Evolutionary conservation across 2,888 invertebrate genomes (phyloP).

Genomic region (Plagodis pulveraria): DNA sequence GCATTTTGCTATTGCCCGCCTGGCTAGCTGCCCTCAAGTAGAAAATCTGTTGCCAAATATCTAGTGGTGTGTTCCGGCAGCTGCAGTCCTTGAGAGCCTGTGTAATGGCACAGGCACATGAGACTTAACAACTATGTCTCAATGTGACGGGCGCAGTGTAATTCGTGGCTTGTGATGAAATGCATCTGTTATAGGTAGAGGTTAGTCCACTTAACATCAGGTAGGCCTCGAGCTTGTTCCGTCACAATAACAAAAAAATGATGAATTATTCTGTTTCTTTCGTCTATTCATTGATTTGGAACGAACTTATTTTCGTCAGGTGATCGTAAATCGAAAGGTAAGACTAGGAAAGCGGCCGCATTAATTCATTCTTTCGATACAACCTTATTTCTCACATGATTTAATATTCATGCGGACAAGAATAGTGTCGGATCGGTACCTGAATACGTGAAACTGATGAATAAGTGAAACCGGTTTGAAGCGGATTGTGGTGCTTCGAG

Average conservation of each 20-base stretch:
- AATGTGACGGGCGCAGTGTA: too few relatives aligned
- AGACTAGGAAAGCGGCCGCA: neutral
- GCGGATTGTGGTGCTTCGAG: conserved; percentile 10
- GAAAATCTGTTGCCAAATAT: too few relatives aligned
- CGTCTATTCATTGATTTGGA: neutral
- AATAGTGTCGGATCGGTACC: conserved; percentile 13
- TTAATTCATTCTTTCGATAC: conserved; percentile 2
- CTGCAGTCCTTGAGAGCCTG: too few relatives aligned
- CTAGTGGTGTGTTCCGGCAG: too few relatives aligned
- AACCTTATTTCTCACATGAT: conserved; percentile 16
- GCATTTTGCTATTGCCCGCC: too few relatives aligned
- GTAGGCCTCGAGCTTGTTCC: too few relatives aligned
- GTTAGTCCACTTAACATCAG: too few relatives aligned
- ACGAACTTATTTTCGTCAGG: neutral
- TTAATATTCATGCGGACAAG: conserved; percentile 17
- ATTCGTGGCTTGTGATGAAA: too few relatives aligned
- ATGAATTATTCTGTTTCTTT: neutral
- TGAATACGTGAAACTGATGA: conserved; percentile 18
- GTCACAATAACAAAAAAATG: neutral
- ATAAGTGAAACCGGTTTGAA: conserved; percentile 17
- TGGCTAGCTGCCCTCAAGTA: too few relatives aligned
- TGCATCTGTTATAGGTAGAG: too few relatives aligned
- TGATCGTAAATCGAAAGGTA: conserved; percentile 5
- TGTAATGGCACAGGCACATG: too few relatives aligned
- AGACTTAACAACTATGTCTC: too few relatives aligned